A percentile compares a stretch with the other conserved stretches of the same genome.
Evolutionary conservation across 2,113 vertebrate genomes (phyloP).

Genomic region (human): DNA sequence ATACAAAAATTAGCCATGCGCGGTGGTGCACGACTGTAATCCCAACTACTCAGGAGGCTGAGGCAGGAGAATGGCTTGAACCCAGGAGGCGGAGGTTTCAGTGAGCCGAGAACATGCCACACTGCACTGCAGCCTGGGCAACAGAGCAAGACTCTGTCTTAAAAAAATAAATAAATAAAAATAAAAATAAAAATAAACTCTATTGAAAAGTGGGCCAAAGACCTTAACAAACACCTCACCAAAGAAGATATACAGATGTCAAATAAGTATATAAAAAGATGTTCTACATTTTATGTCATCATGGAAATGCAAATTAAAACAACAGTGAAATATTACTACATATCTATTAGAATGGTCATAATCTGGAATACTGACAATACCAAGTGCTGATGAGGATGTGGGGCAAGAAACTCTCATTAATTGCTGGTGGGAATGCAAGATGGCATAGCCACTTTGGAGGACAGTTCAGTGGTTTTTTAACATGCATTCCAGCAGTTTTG

Average conservation of each 20-base stretch:
- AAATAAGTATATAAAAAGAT: neutral
- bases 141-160: too few relatives aligned
- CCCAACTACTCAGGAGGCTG: too few relatives aligned
- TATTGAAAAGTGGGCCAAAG: neutral
- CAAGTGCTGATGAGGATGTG: neutral
- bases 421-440: neutral
- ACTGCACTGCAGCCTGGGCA: too few relatives aligned
- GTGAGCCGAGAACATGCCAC: too few relatives aligned
- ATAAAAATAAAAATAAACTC: too few relatives aligned
- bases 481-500: neutral
- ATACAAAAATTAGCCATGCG: too few relatives aligned
- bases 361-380: too few relatives aligned
- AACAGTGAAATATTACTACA: neutral
- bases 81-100: too few relatives aligned
- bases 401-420: neutral
- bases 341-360: neutral
- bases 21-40: too few relatives aligned
- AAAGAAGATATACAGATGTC: neutral
- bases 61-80: too few relatives aligned
- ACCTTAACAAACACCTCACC: neutral
- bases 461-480: neutral
- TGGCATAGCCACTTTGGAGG: neutral
- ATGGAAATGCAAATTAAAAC: neutral
- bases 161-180: too few relatives aligned
- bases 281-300: neutral